A percentile compares a stretch with the other conserved stretches of the same genome.
Evolutionary conservation across 2,113 vertebrate genomes (phyloP).

Genomic region (Poeciliopsis occidentalis): DNA sequence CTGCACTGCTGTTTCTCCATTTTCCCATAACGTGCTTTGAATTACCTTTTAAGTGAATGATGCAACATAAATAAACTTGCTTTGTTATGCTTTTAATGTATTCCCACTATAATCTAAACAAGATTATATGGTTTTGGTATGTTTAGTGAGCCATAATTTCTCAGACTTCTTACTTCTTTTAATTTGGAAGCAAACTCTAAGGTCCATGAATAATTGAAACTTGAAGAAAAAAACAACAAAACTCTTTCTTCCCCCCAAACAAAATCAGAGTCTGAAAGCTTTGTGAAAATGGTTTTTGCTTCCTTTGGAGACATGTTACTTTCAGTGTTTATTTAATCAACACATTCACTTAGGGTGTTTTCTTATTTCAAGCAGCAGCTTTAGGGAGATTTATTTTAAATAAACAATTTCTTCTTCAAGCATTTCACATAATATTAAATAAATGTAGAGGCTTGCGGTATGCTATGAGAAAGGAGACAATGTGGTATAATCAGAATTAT

Average conservation of each 20-base stretch:
- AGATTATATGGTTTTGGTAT: neutral
- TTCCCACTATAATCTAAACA: neutral
- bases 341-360: constrained; percentile 17
- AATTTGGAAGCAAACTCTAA: constrained; percentile 23
- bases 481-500: neutral
- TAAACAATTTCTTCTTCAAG: constrained; percentile 35
- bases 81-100: neutral
- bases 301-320: constrained; percentile 26
- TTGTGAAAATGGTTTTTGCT: neutral
- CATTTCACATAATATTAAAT: constrained; percentile 31
- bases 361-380: constrained; percentile 24
- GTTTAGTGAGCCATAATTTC: constrained; percentile 29
- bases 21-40: too few relatives aligned
- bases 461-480: constrained; percentile 8
- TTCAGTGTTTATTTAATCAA: constrained; percentile 34
- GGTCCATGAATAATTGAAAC: neutral
- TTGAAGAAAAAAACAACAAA: too few relatives aligned
- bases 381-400: constrained; percentile 20
- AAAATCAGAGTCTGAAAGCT: neutral
- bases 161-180: constrained; percentile 21
- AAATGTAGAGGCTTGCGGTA: constrained; percentile 13
- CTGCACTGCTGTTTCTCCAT: too few relatives aligned
- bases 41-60: too few relatives aligned
- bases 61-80: too few relatives aligned
- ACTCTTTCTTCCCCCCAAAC: neutral